phyloP scores from a whole-genome alignment of 2,113 vertebrate genomes.

The Carassius auratus region DNA sequence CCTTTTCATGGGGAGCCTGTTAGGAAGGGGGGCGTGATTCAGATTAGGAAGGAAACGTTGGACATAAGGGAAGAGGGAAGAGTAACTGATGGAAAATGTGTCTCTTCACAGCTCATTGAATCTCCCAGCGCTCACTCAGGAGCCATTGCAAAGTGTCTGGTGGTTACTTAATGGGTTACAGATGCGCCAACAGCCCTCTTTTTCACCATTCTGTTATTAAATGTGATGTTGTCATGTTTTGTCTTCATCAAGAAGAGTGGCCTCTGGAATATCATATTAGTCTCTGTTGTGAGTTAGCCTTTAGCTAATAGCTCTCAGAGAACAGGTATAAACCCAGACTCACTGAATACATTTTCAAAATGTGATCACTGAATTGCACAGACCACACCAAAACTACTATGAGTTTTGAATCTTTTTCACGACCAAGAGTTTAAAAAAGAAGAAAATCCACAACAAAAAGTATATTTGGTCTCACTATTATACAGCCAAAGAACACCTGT shows the following conservation, averaged over 20 bases:
- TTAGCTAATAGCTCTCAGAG: neutral
- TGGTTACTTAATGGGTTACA: constrained; percentile 77
- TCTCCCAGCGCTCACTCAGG: constrained; percentile 61
- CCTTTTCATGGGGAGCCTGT: constrained; percentile 47
- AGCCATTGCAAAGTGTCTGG: constrained; percentile 70
- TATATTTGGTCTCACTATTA: neutral
- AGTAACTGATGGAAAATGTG: constrained; percentile 76
- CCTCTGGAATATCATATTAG: neutral
- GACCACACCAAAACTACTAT: neutral
- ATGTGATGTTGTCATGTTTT: constrained; percentile 8
- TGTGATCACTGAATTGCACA: neutral
- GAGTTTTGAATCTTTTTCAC: neutral
- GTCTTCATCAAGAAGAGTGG: neutral
- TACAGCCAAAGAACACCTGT: constrained; percentile 51
- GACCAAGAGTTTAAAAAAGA: neutral
- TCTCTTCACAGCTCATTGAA: constrained; percentile 82
- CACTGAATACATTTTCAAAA: neutral
- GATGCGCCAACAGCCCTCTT: constrained; percentile 66
- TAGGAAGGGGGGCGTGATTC: constrained; percentile 42
- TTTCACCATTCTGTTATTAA: constrained; percentile 25
- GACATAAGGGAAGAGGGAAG: constrained; percentile 43
- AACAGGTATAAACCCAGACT: neutral
- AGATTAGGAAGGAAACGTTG: constrained; percentile 39
- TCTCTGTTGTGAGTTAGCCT: neutral
- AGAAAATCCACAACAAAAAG: neutral